Conservation (phyloP, 2,797 vertebrate species). For the Nannoperca australis region DNA sequence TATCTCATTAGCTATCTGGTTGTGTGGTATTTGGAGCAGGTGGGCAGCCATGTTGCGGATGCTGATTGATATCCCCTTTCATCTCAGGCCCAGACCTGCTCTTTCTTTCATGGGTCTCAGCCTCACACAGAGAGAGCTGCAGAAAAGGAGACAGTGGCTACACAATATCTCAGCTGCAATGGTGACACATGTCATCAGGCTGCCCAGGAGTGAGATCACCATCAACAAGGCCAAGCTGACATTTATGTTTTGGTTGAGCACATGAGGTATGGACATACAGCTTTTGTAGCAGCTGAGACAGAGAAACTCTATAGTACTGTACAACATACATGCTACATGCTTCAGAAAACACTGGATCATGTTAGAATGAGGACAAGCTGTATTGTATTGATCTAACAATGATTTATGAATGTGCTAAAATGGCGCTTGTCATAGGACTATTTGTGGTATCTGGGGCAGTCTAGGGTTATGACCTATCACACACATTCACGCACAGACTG, state of each 20-base stretch:
- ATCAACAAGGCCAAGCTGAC: not conserved
- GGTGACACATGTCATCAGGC: conserved; percentile 45
- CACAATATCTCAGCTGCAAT: conserved; percentile 27
- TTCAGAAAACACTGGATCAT: conserved; percentile 9
- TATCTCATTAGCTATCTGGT: conserved; percentile 72
- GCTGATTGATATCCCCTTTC: conserved; percentile 81
- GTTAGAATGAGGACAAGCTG: not conserved
- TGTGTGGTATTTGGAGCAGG: conserved; percentile 75
- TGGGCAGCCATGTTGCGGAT: conserved; percentile 68
- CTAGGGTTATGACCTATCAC: conserved; percentile 46
- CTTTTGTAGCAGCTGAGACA: not conserved
- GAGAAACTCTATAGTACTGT: not conserved
- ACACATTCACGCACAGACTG: conserved; percentile 42
- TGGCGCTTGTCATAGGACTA: conserved; percentile 20
- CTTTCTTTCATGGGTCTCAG: conserved; percentile 55
- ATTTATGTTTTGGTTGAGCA: conserved; percentile 13
- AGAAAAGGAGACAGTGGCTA: conserved; percentile 35
- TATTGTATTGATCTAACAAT: conserved; percentile 31
- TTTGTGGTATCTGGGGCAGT: conserved; percentile 32
- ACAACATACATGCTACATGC: not conserved
- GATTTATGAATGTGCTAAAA: conserved; percentile 56
- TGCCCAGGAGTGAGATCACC: conserved; percentile 34
- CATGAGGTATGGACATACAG: not conserved
- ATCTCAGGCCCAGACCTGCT: conserved; percentile 72
- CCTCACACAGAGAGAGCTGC: conserved; percentile 43